Evolutionary conservation across 2,797 vertebrate genomes (phyloP).

Genomic region (Sphaeramia orbicularis): DNA sequence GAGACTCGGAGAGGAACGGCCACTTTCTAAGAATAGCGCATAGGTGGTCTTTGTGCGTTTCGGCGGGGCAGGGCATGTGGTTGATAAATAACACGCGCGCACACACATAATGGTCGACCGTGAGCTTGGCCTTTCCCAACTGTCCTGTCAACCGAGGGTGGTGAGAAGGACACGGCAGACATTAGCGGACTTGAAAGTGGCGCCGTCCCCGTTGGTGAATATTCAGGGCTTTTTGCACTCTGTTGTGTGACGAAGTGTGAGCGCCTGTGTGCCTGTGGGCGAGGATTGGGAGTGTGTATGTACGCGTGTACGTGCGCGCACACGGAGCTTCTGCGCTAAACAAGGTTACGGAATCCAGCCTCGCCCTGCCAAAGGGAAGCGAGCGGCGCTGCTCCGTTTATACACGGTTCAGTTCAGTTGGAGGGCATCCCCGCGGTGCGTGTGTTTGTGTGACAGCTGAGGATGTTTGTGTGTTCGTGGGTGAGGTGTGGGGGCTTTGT

Average conservation of each 20-base stretch:
- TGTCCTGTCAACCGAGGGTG: slow-evolving; percentile 56
- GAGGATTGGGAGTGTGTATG: slow-evolving; percentile 41
- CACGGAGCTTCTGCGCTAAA: slow-evolving; percentile 81
- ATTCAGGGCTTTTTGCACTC: slow-evolving; percentile 72
- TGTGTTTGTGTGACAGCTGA: slow-evolving; percentile 38
- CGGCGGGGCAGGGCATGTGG: slow-evolving; percentile 82
- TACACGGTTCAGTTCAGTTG: slow-evolving; percentile 74
- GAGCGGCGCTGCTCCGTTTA: slow-evolving; percentile 65
- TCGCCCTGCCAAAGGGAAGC: slow-evolving; percentile 80
- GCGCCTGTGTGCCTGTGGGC: slow-evolving; percentile 41
- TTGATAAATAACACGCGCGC: slow-evolving; percentile 79
- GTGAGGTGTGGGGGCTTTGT: slow-evolving; percentile 52
- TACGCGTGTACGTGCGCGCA: slow-evolving; percentile 72
- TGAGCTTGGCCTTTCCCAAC: slow-evolving; percentile 64
- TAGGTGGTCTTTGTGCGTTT: slow-evolving; percentile 85
- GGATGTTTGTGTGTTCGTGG: slow-evolving; percentile 19
- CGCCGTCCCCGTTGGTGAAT: slow-evolving; percentile 62
- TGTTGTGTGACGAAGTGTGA: slow-evolving; percentile 51
- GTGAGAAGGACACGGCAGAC: slow-evolving; percentile 65
- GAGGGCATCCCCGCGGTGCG: slow-evolving; percentile 77
- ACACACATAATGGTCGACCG: slow-evolving; percentile 49
- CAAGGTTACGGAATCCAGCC: slow-evolving; percentile 84
- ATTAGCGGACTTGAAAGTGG: slow-evolving; percentile 69
- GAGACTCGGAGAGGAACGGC: slow-evolving; percentile 67
- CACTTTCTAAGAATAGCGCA: slow-evolving; percentile 84